phyloP scores from a whole-genome alignment of 2,888 invertebrate species.

The Melanchra persicariae region DNA sequence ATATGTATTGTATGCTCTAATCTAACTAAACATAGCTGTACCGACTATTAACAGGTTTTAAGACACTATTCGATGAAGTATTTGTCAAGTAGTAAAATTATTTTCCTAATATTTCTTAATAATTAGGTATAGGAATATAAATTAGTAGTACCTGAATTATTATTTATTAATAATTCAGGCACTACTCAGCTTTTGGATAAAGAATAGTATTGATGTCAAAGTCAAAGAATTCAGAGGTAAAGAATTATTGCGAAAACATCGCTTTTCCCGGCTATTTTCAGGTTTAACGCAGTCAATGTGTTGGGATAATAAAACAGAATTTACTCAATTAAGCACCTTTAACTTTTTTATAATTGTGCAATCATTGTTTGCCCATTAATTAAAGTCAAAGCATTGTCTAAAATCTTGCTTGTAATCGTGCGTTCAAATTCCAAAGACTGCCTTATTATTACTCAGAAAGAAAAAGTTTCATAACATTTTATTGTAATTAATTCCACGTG shows the following conservation, averaged over 20 bases:
- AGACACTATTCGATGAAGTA: background rate
- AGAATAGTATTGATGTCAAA: background rate
- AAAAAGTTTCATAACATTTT: background rate
- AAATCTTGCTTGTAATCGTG: background rate
- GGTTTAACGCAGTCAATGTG: background rate
- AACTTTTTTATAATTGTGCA: background rate
- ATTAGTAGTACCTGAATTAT: no score
- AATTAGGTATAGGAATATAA: no score
- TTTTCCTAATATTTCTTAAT: constrained; percentile 12
- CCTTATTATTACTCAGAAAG: background rate
- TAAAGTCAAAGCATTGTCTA: constrained; percentile 1
- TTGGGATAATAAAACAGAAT: no score
- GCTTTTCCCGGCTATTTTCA: background rate
- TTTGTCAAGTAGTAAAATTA: background rate
- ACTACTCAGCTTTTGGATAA: constrained; percentile 24
- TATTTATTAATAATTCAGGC: constrained; percentile 29
- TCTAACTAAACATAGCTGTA: background rate
- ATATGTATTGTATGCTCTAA: background rate
- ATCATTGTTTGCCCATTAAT: background rate
- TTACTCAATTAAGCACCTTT: no score
- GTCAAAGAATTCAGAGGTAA: background rate
- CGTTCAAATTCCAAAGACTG: background rate
- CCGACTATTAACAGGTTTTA: background rate
- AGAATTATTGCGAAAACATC: background rate
- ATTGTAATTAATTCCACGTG: constrained; percentile 17